Conservation (phyloP, 2,888 invertebrate genomes). For the Scelioninae gen. 1 region DNA sequence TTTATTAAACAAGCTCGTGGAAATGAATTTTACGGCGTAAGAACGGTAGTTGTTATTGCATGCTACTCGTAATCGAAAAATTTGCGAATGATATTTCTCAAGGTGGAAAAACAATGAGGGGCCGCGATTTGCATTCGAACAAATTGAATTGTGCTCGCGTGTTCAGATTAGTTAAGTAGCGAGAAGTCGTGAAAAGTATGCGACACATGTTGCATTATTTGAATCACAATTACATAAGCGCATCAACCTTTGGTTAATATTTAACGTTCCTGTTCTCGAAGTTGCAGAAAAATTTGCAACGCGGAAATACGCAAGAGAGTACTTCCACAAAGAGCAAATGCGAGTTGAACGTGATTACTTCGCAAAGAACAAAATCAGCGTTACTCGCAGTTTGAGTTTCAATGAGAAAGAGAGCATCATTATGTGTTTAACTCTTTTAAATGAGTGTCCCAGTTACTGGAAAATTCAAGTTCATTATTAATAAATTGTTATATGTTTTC, state of each 20-base stretch:
- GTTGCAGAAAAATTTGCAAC: conserved; percentile 57
- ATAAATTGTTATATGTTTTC: conserved; percentile 16
- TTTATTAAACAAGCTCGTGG: background rate
- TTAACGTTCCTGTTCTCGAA: conserved; percentile 32
- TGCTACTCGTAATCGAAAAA: background rate
- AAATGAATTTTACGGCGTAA: conserved; percentile 1
- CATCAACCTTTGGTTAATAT: conserved; percentile 39
- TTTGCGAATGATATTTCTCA: too few species aligned
- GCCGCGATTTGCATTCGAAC: too few species aligned
- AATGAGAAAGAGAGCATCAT: conserved; percentile 60
- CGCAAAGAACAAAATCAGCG: conserved; percentile 64
- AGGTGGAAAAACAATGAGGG: too few species aligned
- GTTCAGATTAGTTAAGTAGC: conserved; percentile 34
- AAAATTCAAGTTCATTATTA: conserved; percentile 21
- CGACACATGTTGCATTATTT: conserved; percentile 49
- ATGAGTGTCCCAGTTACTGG: conserved; percentile 52
- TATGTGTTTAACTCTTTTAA: conserved; percentile 60
- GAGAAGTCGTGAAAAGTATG: conserved; percentile 2
- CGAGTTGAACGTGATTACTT: conserved; percentile 61
- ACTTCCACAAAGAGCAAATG: conserved; percentile 44
- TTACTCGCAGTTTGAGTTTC: conserved; percentile 65
- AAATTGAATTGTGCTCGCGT: conserved; percentile 28
- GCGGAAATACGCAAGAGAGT: conserved; percentile 57
- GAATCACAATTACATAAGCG: conserved; percentile 38
- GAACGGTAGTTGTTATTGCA: background rate